Percentiles rank a stretch among this genome's conserved stretches.
These are phyloP conservation scores for Hirudo medicinalis DNA, from an alignment of 1,140 invertebrate genomes.

Conservation along the genomic window DNA sequence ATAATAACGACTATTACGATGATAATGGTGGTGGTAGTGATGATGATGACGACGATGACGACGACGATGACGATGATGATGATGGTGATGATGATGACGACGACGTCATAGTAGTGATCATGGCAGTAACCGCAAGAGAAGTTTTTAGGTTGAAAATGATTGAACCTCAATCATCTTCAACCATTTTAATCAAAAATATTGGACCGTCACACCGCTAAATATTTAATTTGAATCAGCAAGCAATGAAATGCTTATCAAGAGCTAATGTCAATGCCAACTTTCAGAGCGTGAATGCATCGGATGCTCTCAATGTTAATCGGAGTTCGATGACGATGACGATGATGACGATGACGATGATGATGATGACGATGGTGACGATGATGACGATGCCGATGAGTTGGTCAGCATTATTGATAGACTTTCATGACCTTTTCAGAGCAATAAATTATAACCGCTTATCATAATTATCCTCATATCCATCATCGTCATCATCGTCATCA, in stretches of 20 bases:
- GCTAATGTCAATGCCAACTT: background rate
- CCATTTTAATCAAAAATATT: too few relatives aligned
- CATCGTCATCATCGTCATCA: constrained; percentile 9
- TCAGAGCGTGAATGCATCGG: background rate
- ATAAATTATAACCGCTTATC: background rate
- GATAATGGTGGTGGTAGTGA: constrained; percentile 9
- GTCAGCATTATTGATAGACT: background rate
- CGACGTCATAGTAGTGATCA: too few relatives aligned
- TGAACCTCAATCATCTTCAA: too few relatives aligned
- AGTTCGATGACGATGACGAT: background rate
- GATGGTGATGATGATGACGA: constrained; percentile 8
- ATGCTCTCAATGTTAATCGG: background rate
- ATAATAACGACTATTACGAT: background rate
- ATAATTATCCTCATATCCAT: constrained; percentile 7
- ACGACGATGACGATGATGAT: constrained; percentile 13
- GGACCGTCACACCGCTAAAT: too few relatives aligned
- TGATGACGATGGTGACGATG: background rate
- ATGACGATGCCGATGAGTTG: background rate
- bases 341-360: background rate
- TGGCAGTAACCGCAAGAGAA: too few relatives aligned
- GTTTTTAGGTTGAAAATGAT: too few relatives aligned
- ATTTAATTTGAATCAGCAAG: background rate
- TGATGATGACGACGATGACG: constrained; percentile 13
- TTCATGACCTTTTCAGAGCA: background rate
- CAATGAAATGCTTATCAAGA: background rate